Evolutionary conservation across 2,888 invertebrate species (phyloP).

Genomic region (Hoplodrina blanda): DNA sequence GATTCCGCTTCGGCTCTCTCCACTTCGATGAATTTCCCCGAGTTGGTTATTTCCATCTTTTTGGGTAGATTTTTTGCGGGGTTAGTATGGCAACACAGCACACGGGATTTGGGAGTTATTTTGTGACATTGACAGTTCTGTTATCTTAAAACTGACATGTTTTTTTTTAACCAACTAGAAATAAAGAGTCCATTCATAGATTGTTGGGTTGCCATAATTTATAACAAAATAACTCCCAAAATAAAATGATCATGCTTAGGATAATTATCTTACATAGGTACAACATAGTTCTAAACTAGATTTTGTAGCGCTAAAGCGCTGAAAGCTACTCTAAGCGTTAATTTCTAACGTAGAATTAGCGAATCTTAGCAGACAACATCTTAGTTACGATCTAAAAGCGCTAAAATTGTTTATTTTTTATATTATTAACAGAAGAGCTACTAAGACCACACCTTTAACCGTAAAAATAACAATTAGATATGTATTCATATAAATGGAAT

Average conservation of each 20-base stretch:
- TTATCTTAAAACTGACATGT: neutral
- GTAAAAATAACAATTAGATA: too few species aligned
- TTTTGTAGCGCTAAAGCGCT: neutral
- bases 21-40: constrained; percentile 89
- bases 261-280: constrained; percentile 39
- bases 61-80: constrained; percentile 72
- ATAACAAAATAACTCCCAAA: constrained; percentile 62
- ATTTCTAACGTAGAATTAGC: constrained; percentile 41
- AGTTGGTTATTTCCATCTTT: constrained; percentile 89
- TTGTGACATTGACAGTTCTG: constrained; percentile 38
- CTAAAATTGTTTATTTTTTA: constrained; percentile 4
- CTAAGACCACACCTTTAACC: neutral
- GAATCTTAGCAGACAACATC: constrained; percentile 23
- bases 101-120: constrained; percentile 65
- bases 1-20: constrained; percentile 77
- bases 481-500: too few species aligned
- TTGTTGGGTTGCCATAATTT: neutral
- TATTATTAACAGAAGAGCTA: neutral
- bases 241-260: constrained; percentile 55
- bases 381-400: constrained; percentile 39
- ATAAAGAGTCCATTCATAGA: neutral
- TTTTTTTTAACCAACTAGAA: neutral
- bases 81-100: constrained; percentile 85
- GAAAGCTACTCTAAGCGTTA: constrained; percentile 49
- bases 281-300: constrained; percentile 29